phyloP scores from a whole-genome alignment of 2,888 invertebrate genomes.

The Caenorhabditis virilis region DNA sequence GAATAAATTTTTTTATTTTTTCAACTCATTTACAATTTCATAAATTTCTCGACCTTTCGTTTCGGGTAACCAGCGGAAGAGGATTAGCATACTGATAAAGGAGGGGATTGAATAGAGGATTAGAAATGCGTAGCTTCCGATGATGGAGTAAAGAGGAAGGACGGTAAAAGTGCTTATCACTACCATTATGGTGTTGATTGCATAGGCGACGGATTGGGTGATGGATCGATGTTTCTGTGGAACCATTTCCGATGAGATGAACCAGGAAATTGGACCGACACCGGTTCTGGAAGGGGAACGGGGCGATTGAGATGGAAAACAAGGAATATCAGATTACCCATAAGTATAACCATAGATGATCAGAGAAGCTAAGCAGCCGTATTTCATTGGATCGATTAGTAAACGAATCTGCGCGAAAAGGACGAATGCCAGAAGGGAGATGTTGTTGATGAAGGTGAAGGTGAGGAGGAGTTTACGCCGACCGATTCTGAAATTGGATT shows the following conservation, averaged over 20 bases:
- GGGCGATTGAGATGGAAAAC: too few species aligned
- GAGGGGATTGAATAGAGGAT: conserved; percentile 54
- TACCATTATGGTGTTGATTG: conserved; percentile 54
- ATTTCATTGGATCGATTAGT: conserved; percentile 38
- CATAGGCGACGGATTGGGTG: conserved; percentile 53
- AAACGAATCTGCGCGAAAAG: conserved; percentile 44
- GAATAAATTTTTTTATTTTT: conserved; percentile 13
- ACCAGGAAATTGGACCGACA: conserved; percentile 61
- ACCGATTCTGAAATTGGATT: conserved; percentile 52
- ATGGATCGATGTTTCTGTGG: conserved; percentile 56
- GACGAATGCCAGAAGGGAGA: conserved; percentile 43
- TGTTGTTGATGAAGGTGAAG: conserved; percentile 42
- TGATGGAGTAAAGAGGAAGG: conserved; percentile 45
- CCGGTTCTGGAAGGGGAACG: conserved; percentile 40
- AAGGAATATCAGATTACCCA: conserved; percentile 37
- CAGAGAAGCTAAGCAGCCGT: conserved; percentile 47
- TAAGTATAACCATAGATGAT: conserved; percentile 53
- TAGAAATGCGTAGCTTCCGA: conserved; percentile 53
- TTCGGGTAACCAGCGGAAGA: conserved; percentile 51
- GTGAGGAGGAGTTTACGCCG: conserved; percentile 48
- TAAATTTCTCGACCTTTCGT: conserved; percentile 58
- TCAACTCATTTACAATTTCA: conserved; percentile 54
- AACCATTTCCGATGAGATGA: conserved; percentile 56
- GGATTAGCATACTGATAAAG: conserved; percentile 34
- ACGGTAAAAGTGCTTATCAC: conserved; percentile 52